phyloP scores from a whole-genome alignment of 2,888 invertebrate species.

The Eubasilissa splendida region DNA sequence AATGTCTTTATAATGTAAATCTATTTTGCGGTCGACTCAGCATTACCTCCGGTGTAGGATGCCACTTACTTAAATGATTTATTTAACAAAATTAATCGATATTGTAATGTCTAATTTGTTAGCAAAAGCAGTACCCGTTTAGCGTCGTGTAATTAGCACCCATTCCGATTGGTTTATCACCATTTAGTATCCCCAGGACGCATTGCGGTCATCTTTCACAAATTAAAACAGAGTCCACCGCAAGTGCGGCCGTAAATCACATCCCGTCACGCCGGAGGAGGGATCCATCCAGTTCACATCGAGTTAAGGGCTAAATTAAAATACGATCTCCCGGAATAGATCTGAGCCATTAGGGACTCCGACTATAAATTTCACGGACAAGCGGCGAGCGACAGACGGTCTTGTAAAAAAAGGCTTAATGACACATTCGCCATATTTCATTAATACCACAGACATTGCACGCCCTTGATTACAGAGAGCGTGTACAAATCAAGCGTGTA shows the following conservation, averaged over 20 bases:
- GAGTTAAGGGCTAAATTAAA: conserved; percentile 53
- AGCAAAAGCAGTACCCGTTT: not conserved
- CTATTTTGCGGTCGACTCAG: no score
- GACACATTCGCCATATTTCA: conserved; percentile 46
- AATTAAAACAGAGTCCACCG: conserved; percentile 31
- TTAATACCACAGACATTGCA: conserved; percentile 21
- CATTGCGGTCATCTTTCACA: conserved; percentile 12
- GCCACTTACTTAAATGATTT: no score
- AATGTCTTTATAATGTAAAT: no score
- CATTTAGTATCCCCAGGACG: conserved; percentile 28
- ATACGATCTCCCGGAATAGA: conserved; percentile 53
- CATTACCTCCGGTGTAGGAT: no score
- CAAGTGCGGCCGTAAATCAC: conserved; percentile 49
- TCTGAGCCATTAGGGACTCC: conserved; percentile 46
- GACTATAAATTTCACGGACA: conserved; percentile 56
- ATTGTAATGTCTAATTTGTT: no score
- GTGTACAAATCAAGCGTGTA: conserved; percentile 18
- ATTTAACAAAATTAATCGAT: no score
- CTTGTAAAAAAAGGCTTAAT: conserved; percentile 38
- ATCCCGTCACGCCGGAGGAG: conserved; percentile 39
- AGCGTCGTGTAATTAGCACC: conserved; percentile 17
- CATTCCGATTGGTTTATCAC: conserved; percentile 8
- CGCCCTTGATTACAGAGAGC: conserved; percentile 6
- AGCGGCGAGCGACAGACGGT: conserved; percentile 53
- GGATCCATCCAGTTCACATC: conserved; percentile 50